Evolutionary conservation across 2,113 vertebrate genomes (phyloP), one percentile per base, ranked within the genome.

Genomic region (Hiodon tergisus): DNA sequence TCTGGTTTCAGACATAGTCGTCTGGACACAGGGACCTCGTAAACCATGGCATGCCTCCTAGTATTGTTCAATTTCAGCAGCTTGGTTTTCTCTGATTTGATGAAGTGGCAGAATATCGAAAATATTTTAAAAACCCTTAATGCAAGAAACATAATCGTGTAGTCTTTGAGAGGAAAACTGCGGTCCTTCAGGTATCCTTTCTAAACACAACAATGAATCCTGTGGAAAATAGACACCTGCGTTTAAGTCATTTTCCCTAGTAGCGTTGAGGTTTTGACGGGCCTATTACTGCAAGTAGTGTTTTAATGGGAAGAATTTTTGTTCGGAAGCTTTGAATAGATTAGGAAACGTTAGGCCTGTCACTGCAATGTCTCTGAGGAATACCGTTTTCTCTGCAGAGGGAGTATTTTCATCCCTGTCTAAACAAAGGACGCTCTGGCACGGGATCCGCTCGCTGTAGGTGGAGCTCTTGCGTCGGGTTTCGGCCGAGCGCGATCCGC

Each of bases 381-480:
- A 57, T 10, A 57, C 5, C 5, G 54, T 57, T 66, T 14, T 47
- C 48, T 6, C 51, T 54, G 75, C 69, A 67, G 50, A 76, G 77
- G 81, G 69, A 52, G 53, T 31, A 31, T 31, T 31, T 31, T 31
- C 31, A 11, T 68, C 55, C 55, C 47, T 70, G 77, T 78, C 76
- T 77, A 78, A 82, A 73, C 81, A 82, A 67, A 82, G 79, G 74
- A 83, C 52, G 73, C 73, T 50, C 62, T 76, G 85, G 78, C 78
- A 80, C 82, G 73, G 80, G 80, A 82, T 78, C 72, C 76, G 11
- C 81, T 76, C 84, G 84, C 89, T 86, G 88, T 89, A 91, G 88
- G 88, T 91, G 90, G 89, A 90, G 90, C 90, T 91, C 89, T 91
- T 91, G 90, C 82, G 84, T 89, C 73, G 87, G 86, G 83, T 83